Conservation (phyloP, 2,888 invertebrate species). For the Stenchaetothrips biformis region DNA sequence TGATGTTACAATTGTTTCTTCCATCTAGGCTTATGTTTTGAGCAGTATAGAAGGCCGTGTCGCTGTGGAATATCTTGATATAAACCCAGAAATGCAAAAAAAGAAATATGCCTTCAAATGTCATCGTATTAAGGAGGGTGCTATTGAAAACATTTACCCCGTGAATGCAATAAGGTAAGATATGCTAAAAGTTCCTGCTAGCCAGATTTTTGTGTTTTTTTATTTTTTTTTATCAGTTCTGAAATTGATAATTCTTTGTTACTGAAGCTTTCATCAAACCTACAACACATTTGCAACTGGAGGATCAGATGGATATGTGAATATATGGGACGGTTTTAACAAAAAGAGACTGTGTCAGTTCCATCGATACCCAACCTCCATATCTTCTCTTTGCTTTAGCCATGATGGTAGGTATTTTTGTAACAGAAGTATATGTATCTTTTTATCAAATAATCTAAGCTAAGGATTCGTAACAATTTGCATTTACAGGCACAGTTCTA, state of each 20-base stretch:
- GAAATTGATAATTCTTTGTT: conserved; percentile 30
- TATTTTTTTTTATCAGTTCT: not conserved
- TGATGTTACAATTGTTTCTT: conserved; percentile 35
- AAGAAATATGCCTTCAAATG: conserved; percentile 99
- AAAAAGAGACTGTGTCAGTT: conserved; percentile 97
- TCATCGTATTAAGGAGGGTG: conserved; percentile 89
- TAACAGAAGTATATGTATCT: conserved; percentile 25
- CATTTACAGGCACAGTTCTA: conserved; percentile 60
- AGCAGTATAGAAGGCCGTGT: conserved; percentile 97
- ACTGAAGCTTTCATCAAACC: conserved; percentile 80
- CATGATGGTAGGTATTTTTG: conserved; percentile 65
- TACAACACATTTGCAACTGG: conserved; percentile 98
- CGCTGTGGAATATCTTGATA: conserved; percentile 96
- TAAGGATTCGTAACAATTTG: conserved; percentile 29
- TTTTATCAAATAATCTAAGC: not conserved
- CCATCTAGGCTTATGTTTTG: conserved; percentile 76
- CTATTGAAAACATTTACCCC: conserved; percentile 93
- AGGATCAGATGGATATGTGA: conserved; percentile 96
- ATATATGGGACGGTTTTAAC: conserved; percentile 99
- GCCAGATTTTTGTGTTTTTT: conserved; percentile 7
- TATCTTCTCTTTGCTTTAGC: conserved; percentile 90
- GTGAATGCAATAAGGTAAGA: conserved; percentile 83
- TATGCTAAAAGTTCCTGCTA: not conserved
- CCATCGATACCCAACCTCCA: conserved; percentile 93
- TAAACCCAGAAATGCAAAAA: conserved; percentile 92